A percentile compares a stretch with the other conserved stretches of the same genome.
Evolutionary conservation across 2,797 vertebrate species (phyloP).

Genomic region (Cuniculus paca): DNA sequence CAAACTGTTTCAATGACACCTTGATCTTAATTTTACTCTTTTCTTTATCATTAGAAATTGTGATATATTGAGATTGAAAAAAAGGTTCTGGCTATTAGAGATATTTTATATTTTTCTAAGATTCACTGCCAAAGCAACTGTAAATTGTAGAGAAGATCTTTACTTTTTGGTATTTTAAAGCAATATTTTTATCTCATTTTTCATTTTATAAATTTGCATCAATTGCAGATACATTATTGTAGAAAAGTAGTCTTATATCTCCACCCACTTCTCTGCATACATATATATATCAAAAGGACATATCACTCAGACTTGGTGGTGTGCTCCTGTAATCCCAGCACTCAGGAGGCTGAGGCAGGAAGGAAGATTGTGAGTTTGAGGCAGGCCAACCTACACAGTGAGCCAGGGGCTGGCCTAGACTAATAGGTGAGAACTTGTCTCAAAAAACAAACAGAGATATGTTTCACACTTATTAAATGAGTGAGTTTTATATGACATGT

Average conservation of each 20-base stretch:
- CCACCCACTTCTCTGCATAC: not conserved
- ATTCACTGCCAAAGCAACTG: not conserved
- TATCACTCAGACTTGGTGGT: not conserved
- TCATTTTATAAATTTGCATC: not conserved
- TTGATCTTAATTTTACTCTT: slow-evolving; percentile 15
- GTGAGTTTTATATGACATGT: not conserved
- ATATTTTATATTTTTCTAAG: slow-evolving; percentile 15
- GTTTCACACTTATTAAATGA: not conserved
- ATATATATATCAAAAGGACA: not conserved
- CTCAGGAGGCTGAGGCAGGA: not conserved
- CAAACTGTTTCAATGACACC: not conserved
- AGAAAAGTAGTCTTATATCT: not conserved
- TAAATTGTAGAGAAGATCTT: not conserved
- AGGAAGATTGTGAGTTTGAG: not conserved
- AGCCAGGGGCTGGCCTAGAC: too few species aligned
- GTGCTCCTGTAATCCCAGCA: not conserved
- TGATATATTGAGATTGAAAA: not conserved
- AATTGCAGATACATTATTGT: not conserved
- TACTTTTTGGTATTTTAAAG: not conserved
- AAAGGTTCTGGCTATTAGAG: not conserved
- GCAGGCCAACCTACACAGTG: not conserved
- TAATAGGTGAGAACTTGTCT: not conserved
- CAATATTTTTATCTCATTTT: slow-evolving; percentile 22
- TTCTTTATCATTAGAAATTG: not conserved
- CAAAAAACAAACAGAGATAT: not conserved